Evolutionary conservation across 2,888 invertebrate species (phyloP).

Genomic region (Cremastinae sp.): DNA sequence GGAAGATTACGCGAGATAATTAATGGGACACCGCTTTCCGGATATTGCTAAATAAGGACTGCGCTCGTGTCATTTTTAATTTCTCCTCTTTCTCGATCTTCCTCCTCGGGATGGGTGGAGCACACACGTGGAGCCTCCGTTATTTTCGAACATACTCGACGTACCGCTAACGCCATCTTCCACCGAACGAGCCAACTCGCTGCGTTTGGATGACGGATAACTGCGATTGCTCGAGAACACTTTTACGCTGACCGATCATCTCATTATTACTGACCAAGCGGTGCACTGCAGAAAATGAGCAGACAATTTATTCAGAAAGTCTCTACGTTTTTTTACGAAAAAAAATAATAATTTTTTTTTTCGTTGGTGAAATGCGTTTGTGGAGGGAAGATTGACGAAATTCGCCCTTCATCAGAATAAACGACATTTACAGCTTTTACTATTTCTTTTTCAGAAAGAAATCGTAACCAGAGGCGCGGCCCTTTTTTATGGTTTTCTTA

Average conservation of each 20-base stretch:
- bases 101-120: neutral
- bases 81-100: neutral
- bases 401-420: slow-evolving; percentile 1
- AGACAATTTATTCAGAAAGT: no score
- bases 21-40: slow-evolving; percentile 32
- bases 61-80: slow-evolving; percentile 28
- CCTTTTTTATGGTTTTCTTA: slow-evolving; percentile 52
- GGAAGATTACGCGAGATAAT: slow-evolving; percentile 28
- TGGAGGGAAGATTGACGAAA: neutral
- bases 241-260: neutral
- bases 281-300: no score
- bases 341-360: no score
- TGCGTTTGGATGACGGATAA: slow-evolving; percentile 14
- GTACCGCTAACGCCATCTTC: slow-evolving; percentile 48
- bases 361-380: no score
- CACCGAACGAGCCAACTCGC: neutral
- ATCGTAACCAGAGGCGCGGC: slow-evolving; percentile 21
- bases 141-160: neutral
- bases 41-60: slow-evolving; percentile 26
- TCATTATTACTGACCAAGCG: no score
- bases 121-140: neutral
- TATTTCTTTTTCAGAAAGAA: slow-evolving; percentile 21
- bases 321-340: no score
- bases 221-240: neutral
- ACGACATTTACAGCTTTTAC: slow-evolving; percentile 28